Evolutionary conservation across 1,140 invertebrate species (phyloP).

Genomic region (Drosophila lowei): DNA sequence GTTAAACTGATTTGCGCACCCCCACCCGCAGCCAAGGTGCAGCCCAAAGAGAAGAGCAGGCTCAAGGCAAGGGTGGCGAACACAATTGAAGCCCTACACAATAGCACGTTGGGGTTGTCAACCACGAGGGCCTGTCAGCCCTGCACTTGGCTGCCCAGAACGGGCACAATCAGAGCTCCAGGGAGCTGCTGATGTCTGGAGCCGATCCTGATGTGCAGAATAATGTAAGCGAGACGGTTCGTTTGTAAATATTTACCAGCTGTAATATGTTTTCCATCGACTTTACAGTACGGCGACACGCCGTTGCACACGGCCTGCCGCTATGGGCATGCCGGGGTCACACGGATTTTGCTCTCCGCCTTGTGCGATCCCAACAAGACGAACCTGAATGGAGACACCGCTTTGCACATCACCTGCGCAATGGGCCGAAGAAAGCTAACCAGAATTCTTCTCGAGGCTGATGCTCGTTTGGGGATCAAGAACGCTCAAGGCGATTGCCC

Average conservation of each 20-base stretch:
- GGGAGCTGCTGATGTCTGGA: conserved; percentile 93
- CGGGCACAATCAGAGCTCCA: conserved; percentile 97
- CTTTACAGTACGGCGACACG: conserved; percentile 94
- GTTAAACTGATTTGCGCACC: conserved; percentile 89
- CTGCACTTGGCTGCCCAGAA: conserved; percentile 97
- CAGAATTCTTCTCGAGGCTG: conserved; percentile 93
- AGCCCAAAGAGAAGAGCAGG: conserved; percentile 49
- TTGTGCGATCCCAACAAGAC: conserved; percentile 93
- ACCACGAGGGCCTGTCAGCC: conserved; percentile 95
- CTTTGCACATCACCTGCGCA: conserved; percentile 95
- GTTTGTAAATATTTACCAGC: neutral
- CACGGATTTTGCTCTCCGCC: conserved; percentile 95
- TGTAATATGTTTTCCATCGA: neutral
- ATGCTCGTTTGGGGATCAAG: conserved; percentile 89
- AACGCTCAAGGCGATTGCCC: conserved; percentile 97
- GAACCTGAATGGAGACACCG: conserved; percentile 98
- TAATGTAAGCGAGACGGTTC: conserved; percentile 87
- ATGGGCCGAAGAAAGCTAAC: conserved; percentile 96
- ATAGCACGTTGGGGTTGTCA: conserved; percentile 89
- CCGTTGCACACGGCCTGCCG: conserved; percentile 96
- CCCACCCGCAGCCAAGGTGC: conserved; percentile 18
- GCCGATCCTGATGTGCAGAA: conserved; percentile 95
- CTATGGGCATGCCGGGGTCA: conserved; percentile 97
- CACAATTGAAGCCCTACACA: conserved; percentile 85
- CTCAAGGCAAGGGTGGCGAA: conserved; percentile 46